Evolutionary conservation across 2,797 vertebrate species (phyloP).

Genomic region (Pipistrellus kuhlii): DNA sequence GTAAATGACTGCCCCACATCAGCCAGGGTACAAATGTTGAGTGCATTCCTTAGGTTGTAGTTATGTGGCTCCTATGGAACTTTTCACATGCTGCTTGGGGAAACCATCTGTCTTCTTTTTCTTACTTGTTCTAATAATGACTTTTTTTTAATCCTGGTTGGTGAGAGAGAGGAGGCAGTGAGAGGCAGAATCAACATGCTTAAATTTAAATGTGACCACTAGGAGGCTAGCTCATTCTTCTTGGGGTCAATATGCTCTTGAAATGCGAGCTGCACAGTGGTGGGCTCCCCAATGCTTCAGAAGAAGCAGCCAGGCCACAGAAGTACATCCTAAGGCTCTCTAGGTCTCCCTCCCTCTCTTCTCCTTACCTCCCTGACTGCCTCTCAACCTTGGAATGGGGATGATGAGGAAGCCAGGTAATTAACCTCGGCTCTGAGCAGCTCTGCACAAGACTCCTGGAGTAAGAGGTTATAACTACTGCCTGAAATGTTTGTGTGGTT

Average conservation of each 20-base stretch:
- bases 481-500: background rate
- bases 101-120: background rate
- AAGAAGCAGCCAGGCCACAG: background rate
- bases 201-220: background rate
- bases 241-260: background rate
- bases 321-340: background rate
- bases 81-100: background rate
- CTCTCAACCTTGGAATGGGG: background rate
- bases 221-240: background rate
- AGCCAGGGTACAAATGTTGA: background rate
- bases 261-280: too few species aligned
- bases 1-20: background rate
- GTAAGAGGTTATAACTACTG: background rate
- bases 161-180: background rate
- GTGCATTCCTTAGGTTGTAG: background rate
- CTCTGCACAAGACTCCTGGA: background rate
- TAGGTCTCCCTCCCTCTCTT: background rate
- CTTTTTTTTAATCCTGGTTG: background rate
- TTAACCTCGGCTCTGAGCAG: background rate
- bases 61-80: background rate
- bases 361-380: background rate
- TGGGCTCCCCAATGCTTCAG: too few species aligned
- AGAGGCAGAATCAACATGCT: background rate
- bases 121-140: background rate
- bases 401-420: background rate